Evolutionary conservation across 2,113 vertebrate genomes (phyloP).

Genomic region (Saiga tatarica): DNA sequence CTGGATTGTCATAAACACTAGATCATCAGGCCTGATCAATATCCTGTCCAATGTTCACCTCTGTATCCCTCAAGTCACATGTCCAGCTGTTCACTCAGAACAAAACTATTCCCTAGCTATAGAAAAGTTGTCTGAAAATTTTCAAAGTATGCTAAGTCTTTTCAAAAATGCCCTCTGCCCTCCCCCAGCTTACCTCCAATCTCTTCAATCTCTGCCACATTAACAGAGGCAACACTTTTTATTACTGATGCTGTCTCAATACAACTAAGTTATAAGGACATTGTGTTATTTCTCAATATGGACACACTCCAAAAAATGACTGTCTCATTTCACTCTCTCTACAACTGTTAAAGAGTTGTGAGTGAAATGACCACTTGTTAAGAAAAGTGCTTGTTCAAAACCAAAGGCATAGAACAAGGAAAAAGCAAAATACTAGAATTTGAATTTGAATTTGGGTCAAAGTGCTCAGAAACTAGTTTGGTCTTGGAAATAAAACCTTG

Average conservation of each 20-base stretch:
- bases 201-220: background rate
- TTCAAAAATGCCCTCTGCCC: background rate
- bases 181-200: background rate
- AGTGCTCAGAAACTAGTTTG: background rate
- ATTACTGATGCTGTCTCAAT: background rate
- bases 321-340: slow-evolving; percentile 30
- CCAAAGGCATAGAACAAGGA: background rate
- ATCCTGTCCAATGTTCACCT: background rate
- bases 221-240: background rate
- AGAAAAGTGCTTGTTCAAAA: background rate
- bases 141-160: background rate
- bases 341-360: background rate
- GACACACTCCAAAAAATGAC: background rate
- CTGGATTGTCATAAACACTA: background rate
- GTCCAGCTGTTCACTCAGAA: background rate
- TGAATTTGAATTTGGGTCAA: background rate
- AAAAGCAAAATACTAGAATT: background rate
- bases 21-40: background rate
- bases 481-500: background rate
- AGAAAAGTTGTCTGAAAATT: background rate
- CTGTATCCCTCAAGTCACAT: background rate
- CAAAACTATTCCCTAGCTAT: background rate
- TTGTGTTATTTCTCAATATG: slow-evolving; percentile 28
- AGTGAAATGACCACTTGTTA: background rate
- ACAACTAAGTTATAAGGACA: slow-evolving; percentile 18